Evolutionary conservation across 2,888 invertebrate species (phyloP).

Genomic region (Pollenia angustigena): DNA sequence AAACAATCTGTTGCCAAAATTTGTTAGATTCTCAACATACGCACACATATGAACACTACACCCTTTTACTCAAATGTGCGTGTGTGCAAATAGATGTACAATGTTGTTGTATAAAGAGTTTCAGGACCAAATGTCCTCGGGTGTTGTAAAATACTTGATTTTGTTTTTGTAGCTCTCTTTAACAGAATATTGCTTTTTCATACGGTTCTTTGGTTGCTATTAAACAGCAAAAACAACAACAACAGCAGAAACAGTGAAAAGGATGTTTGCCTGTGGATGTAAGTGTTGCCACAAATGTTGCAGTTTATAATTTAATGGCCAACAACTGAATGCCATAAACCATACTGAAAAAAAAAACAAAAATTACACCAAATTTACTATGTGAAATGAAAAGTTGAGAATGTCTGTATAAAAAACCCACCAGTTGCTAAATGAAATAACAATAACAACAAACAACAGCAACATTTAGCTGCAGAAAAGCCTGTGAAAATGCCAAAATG

Average conservation of each 20-base stretch:
- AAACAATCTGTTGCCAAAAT: conserved; percentile 33
- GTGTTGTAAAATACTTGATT: conserved; percentile 22
- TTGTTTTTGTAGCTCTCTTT: conserved; percentile 1
- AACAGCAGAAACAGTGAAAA: neutral
- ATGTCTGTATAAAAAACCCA: conserved; percentile 34
- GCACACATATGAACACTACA: neutral
- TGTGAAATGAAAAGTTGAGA: neutral
- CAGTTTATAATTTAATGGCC: conserved; percentile 58
- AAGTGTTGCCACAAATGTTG: conserved; percentile 39
- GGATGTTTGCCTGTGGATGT: neutral
- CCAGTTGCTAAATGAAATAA: conserved; percentile 49
- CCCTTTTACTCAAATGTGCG: neutral
- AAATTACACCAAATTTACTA: neutral
- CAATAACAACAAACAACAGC: neutral
- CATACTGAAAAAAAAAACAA: conserved; percentile 23
- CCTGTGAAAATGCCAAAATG: conserved; percentile 12
- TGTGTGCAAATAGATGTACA: neutral
- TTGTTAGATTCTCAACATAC: neutral
- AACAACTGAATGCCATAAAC: conserved; percentile 42
- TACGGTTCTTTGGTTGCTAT: conserved; percentile 1
- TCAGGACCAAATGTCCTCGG: conserved; percentile 28
- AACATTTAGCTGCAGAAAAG: neutral
- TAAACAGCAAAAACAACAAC: neutral
- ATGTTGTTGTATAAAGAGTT: neutral
- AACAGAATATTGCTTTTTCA: conserved; percentile 38